A percentile compares a stretch with the other conserved stretches of the same genome.
phyloP scores from a whole-genome alignment of 1,140 invertebrate species.

The Diorhabda carinulata region DNA sequence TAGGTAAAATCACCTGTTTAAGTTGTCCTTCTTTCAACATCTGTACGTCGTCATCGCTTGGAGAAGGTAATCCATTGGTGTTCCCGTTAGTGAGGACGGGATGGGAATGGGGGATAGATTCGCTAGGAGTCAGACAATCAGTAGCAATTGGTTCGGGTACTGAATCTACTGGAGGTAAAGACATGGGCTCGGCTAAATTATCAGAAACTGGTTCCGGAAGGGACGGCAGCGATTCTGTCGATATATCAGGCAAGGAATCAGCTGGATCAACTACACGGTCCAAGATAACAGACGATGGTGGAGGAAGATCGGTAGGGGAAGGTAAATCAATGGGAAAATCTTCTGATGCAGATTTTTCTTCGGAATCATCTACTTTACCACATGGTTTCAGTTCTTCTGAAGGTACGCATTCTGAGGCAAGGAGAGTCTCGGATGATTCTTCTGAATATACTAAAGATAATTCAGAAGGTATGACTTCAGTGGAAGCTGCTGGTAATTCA shows the following conservation, averaged over 20 bases:
- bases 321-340: slow-evolving; percentile 7
- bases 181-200: slow-evolving; percentile 43
- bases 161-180: slow-evolving; percentile 44
- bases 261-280: slow-evolving; percentile 9
- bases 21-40: slow-evolving; percentile 40
- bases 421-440: neutral
- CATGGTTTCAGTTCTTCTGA: neutral
- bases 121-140: slow-evolving; percentile 17
- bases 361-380: slow-evolving; percentile 9
- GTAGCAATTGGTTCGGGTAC: slow-evolving; percentile 42
- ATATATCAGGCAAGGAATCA: slow-evolving; percentile 37
- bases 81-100: slow-evolving; percentile 43
- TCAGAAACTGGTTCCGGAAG: slow-evolving; percentile 45
- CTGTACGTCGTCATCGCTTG: slow-evolving; percentile 29
- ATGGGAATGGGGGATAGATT: slow-evolving; percentile 17
- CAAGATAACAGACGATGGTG: neutral
- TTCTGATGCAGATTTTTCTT: slow-evolving; percentile 20
- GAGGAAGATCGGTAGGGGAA: slow-evolving; percentile 3
- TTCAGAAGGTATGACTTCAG: slow-evolving; percentile 8
- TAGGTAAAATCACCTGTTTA: slow-evolving; percentile 45
- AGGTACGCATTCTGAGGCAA: neutral
- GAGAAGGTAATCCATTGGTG: slow-evolving; percentile 40
- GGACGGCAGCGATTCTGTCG: slow-evolving; percentile 46
- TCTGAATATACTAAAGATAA: slow-evolving; percentile 6
- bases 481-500: slow-evolving; percentile 1